Base-by-base conservation (phyloP, 2,113 vertebrate species). In the Limnothrissa miodon region DNA sequence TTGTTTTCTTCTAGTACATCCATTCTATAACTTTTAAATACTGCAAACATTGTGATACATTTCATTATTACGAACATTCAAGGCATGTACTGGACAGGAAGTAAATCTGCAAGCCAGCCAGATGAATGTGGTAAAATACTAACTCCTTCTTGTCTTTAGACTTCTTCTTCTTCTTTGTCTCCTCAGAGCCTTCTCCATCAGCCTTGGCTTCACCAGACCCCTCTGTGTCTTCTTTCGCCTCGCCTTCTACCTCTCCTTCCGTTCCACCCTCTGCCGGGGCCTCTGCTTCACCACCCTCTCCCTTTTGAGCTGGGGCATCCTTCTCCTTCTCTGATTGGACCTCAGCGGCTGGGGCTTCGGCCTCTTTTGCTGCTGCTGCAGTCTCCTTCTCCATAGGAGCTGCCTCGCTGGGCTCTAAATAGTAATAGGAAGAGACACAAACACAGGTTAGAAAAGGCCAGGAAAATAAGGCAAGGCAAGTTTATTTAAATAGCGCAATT, bases 101-200 rank as follows among this genome's bases (percentile, higher is more conserved):
- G n/a, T 10, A 25, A 62, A 25, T n/a, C 23, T 59, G 25, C n/a
- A 1, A 25, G 23, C n/a, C n/a, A 59, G 9, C 5, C 48, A 51
- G 6, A 70, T 29, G 5, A 4, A 56, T 6, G 7, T 23, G 19
- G 51, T 5, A 21, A 56, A 23, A n/a, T 81, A 85, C 96, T 97
- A 95, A 99, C 98, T 96, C 95, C 92, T 98, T 97, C 90, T 96
- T 95, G 88, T 91, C 95, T 11, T 95, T 89, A 53, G 90, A 42
- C 80, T 95, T 94, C 6, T 95, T 94, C 82, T 80, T 94, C 19
- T 94, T 93, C 0, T 86, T 84, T 29, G 88, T 83, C 33, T 89
- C 85, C 1, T 84, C 83, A 13, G 82, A 39, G 0, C 74, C 78
- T 5, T 79, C 81, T 78, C 95, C 94, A 4, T 94, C 95, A 0